Percentiles rank a stretch among this genome's conserved stretches.
phyloP scores from a whole-genome alignment of 2,797 vertebrate genomes.

The Tapera naevia region DNA sequence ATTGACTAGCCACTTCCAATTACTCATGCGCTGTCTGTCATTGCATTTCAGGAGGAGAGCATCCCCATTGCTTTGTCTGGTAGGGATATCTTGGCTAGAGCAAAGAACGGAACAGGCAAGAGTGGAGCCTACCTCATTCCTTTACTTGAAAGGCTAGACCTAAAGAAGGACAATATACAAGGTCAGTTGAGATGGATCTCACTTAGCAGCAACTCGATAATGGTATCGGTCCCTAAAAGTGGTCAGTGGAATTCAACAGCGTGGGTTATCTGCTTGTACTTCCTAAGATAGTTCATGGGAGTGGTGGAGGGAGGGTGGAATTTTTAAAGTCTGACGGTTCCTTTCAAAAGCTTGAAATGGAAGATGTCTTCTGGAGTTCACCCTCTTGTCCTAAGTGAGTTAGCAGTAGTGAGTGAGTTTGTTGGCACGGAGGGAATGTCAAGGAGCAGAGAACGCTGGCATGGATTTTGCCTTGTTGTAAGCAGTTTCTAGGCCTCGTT shows the following conservation, averaged over 20 bases:
- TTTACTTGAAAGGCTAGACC: conserved; percentile 99
- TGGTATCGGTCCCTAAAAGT: background rate
- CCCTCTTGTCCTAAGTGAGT: background rate
- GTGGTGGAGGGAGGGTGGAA: background rate
- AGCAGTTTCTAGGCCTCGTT: background rate
- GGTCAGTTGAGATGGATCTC: conserved; percentile 77
- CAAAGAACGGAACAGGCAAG: conserved; percentile 99
- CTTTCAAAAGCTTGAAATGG: background rate
- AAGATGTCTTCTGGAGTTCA: background rate
- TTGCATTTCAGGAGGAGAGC: conserved; percentile 92
- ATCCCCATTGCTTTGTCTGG: conserved; percentile 99
- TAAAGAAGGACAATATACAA: conserved; percentile 99
- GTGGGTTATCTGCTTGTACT: background rate
- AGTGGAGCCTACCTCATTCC: conserved; percentile 99
- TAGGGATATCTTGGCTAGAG: conserved; percentile 98
- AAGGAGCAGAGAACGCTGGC: background rate
- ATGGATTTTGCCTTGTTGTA: background rate
- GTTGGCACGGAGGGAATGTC: background rate
- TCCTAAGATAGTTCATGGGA: background rate
- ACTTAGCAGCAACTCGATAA: background rate
- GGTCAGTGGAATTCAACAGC: no score
- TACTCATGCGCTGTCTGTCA: background rate
- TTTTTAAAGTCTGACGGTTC: background rate
- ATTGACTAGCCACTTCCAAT: background rate
- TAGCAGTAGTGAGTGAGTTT: background rate